phyloP scores from a whole-genome alignment of 1,140 invertebrate genomes.

The Mya arenaria region DNA sequence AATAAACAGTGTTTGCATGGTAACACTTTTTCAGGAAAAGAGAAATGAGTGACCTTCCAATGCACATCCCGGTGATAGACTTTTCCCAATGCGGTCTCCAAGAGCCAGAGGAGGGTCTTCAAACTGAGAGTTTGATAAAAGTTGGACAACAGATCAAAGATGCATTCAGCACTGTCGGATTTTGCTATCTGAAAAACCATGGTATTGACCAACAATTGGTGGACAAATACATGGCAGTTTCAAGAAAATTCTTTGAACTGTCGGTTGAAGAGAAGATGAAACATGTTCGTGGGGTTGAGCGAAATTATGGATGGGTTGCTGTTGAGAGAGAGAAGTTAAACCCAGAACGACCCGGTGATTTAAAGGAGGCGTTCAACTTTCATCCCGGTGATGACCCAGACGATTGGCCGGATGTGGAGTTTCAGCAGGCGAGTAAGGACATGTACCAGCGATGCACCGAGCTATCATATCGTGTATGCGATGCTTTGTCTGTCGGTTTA shows the following conservation, averaged over 20 bases:
- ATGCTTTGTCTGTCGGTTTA: slow-evolving; percentile 25
- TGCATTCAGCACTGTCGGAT: slow-evolving; percentile 49
- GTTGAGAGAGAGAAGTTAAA: slow-evolving; percentile 42
- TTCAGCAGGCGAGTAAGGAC: not conserved
- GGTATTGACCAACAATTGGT: slow-evolving; percentile 35
- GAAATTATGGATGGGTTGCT: slow-evolving; percentile 53
- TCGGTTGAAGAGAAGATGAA: slow-evolving; percentile 47
- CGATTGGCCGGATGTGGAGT: slow-evolving; percentile 9
- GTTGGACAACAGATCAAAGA: slow-evolving; percentile 42
- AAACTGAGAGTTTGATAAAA: not conserved
- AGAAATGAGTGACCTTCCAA: too few species aligned
- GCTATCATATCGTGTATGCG: slow-evolving; percentile 10
- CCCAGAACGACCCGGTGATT: slow-evolving; percentile 28
- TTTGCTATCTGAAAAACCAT: slow-evolving; percentile 60
- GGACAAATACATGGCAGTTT: slow-evolving; percentile 43
- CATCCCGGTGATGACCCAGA: slow-evolving; percentile 4
- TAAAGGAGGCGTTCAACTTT: slow-evolving; percentile 46
- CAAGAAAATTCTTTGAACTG: slow-evolving; percentile 45
- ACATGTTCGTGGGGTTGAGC: slow-evolving; percentile 20
- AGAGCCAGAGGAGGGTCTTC: not conserved
- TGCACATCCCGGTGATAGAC: slow-evolving; percentile 58
- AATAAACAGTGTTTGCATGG: too few species aligned
- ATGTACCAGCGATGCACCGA: not conserved
- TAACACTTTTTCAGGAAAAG: too few species aligned
- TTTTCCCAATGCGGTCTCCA: slow-evolving; percentile 17